These are phyloP conservation scores for Toxostoma redivivum DNA, from an alignment of 2,113 vertebrate species.

Conservation along the genomic window DNA sequence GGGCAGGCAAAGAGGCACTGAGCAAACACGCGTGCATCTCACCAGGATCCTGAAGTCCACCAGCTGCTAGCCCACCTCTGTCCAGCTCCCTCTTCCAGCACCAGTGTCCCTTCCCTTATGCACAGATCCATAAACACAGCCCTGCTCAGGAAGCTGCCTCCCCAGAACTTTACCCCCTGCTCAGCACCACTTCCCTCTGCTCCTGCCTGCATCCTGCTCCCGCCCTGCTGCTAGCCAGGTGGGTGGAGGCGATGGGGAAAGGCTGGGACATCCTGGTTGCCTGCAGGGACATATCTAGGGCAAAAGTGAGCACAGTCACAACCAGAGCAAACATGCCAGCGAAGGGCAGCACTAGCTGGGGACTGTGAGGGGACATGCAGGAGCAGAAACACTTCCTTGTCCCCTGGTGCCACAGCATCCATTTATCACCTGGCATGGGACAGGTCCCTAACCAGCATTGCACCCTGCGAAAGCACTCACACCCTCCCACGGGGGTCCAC, in stretches of 20 bases:
- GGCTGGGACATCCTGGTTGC: not conserved
- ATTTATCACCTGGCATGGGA: not conserved
- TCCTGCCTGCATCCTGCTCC: not conserved
- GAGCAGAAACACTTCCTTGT: not conserved
- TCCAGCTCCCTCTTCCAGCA: not conserved
- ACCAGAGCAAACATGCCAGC: not conserved
- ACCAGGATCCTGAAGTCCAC: rapidly evolving
- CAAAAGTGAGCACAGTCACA: not conserved
- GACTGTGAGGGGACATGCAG: not conserved
- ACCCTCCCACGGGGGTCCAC: not conserved
- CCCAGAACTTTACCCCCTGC: not conserved
- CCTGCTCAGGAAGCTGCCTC: not conserved
- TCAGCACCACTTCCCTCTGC: not conserved
- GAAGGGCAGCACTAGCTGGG: not conserved
- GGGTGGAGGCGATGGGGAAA: not conserved
- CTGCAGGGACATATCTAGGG: not conserved
- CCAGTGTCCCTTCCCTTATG: not conserved
- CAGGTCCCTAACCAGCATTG: rapidly evolving
- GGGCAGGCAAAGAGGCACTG: not conserved
- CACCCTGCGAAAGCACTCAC: not conserved
- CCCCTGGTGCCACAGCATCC: rapidly evolving
- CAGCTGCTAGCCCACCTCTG: not conserved
- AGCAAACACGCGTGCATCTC: rapidly evolving
- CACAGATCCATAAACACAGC: not conserved
- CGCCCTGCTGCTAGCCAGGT: rapidly evolving